A percentile compares a stretch with the other conserved stretches of the same genome.
phyloP scores from a whole-genome alignment of 1,140 invertebrate species.

The Papilio helenus region DNA sequence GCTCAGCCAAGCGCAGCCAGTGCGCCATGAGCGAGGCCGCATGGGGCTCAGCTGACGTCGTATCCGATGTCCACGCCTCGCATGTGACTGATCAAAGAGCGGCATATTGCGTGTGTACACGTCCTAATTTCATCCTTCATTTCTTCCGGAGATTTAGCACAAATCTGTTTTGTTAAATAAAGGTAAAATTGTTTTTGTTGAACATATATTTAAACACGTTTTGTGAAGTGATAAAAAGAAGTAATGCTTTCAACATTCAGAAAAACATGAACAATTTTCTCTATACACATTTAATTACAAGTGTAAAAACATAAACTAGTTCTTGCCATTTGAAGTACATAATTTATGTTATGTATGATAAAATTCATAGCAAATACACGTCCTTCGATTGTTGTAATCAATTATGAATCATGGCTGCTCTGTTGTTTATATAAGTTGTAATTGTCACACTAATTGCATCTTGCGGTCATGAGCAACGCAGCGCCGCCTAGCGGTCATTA shows the following conservation, averaged over 20 bases:
- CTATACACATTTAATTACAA: background rate
- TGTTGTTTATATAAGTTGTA: slow-evolving; percentile 14
- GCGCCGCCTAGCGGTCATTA: background rate
- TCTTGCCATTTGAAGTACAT: background rate
- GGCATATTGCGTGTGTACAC: slow-evolving; percentile 11
- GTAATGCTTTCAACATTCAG: no score
- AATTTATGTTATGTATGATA: background rate
- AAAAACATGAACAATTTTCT: background rate
- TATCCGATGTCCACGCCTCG: slow-evolving; percentile 50
- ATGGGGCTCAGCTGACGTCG: slow-evolving; percentile 70
- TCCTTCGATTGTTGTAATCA: slow-evolving; percentile 19
- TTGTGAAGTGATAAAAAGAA: background rate
- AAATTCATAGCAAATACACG: background rate
- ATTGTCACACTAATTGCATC: slow-evolving; percentile 14
- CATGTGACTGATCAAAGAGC: slow-evolving; percentile 40
- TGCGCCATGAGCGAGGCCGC: slow-evolving; percentile 60
- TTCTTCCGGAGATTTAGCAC: background rate
- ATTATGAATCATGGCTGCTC: background rate
- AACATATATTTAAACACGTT: background rate
- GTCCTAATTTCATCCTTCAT: slow-evolving; percentile 24
- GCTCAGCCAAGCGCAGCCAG: slow-evolving; percentile 64
- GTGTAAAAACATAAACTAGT: background rate
- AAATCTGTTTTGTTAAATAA: background rate
- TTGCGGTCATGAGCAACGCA: background rate
- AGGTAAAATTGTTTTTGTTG: background rate